Base-by-base conservation (phyloP, 2,113 vertebrate genomes). In the Oreochromis tanganicae region DNA sequence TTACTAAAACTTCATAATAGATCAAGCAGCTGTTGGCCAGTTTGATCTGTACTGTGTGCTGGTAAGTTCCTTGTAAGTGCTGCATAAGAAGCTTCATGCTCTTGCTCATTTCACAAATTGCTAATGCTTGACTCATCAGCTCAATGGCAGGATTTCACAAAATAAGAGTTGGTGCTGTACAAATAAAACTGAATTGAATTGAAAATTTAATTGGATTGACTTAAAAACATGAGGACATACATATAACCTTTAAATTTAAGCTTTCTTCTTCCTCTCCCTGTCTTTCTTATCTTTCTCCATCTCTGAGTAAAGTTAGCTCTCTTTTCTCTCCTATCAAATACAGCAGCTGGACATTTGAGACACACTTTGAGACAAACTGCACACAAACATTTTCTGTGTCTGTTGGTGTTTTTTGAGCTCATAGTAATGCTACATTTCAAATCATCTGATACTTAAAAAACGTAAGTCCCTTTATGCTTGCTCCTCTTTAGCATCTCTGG, bases 371-470 rank as follows among this genome's bases (percentile, higher is more conserved):
- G 57, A 0, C 9, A 61, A 61, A 34, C 57, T 34, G 57, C 29
- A 61, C 57, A 10, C 9, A 61, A 34, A 34, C 16, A 61, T 34
- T 61, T 61, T 61, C 3, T 61, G 29, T 61, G 57, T 34, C 57
- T 0, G 3, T 61, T 61, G 57, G 57, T 61, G 9, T 1, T 34
- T 61, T 61, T 34, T 61, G 57, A 61, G 57, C 16, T 61, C 29
- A 61, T 61, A 19, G 57, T 61, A 61, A 59, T 0, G 4, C 56
- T 59, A 61, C 17, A 34, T 61, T 61, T 61, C 16, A 61, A 61
- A 61, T 61, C 29, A 61, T 3, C 57, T 19, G 29, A 61, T 61
- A 61, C 57, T 61, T 61, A 61, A 61, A 61, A 61, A 34, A 61
- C 5, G 1, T 3, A 61, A 61, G 57, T 0, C 5, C 9, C 57